Percentiles rank a stretch among this genome's conserved stretches.
phyloP scores from a whole-genome alignment of 2,113 vertebrate genomes.

The Brachypodius melanocephalos region DNA sequence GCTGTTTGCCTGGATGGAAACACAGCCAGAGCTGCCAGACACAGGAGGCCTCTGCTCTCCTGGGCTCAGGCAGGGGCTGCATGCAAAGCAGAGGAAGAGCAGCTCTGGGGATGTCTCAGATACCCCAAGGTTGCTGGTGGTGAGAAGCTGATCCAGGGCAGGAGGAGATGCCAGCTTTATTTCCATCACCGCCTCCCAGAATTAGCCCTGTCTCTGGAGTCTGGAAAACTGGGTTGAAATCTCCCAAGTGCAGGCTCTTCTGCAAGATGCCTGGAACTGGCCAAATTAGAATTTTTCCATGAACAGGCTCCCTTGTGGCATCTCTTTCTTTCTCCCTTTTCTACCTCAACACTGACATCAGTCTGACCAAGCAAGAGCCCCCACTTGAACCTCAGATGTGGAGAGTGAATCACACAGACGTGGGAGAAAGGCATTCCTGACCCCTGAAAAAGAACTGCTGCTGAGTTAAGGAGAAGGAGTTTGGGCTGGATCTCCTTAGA shows the following conservation, averaged over 20 bases:
- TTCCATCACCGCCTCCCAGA: slow-evolving; percentile 19
- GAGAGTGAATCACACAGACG: slow-evolving; percentile 2
- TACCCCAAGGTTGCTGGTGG: not conserved
- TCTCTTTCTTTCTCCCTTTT: not conserved
- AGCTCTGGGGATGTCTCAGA: not conserved
- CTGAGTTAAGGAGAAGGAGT: not conserved
- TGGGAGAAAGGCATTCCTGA: not conserved
- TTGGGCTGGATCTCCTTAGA: not conserved
- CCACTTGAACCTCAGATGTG: not conserved
- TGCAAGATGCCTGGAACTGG: not conserved
- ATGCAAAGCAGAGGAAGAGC: not conserved
- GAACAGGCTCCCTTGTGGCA: not conserved
- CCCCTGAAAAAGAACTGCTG: not conserved
- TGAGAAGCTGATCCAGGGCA: not conserved
- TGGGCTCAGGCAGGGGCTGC: not conserved
- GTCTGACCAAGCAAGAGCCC: not conserved
- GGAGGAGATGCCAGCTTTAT: not conserved
- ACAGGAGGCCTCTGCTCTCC: not conserved
- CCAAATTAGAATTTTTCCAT: slow-evolving; percentile 40
- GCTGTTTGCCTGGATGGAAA: not conserved
- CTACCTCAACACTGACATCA: slow-evolving; percentile 22
- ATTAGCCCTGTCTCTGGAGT: not conserved
- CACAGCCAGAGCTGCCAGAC: not conserved
- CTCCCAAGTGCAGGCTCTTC: not conserved
- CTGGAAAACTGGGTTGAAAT: not conserved